Conservation (phyloP, 2,888 invertebrate species). For the Entomobrya multifasciata region DNA sequence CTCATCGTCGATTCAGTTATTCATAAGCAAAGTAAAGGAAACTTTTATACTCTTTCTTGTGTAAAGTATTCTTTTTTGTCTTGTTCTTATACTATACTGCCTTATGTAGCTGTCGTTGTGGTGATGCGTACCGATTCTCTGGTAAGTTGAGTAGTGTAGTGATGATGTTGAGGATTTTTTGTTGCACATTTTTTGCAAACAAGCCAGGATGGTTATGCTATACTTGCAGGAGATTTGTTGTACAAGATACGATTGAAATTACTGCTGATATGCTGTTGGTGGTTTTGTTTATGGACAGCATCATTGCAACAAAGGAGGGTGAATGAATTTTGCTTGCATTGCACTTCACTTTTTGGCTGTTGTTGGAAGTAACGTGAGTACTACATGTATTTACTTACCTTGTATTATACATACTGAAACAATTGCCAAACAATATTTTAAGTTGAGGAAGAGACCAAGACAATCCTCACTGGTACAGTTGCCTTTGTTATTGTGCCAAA, state of each 20-base stretch:
- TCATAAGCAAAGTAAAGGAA: not conserved
- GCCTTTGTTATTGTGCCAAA: slow-evolving; percentile 32
- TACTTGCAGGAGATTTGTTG: not conserved
- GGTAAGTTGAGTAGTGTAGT: not conserved
- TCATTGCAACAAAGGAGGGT: slow-evolving; percentile 43
- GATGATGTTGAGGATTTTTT: not conserved
- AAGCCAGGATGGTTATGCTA: slow-evolving; percentile 7
- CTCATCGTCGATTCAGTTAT: too few species aligned
- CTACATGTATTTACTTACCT: not conserved
- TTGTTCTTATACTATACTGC: too few species aligned
- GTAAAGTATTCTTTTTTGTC: too few species aligned
- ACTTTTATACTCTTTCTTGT: too few species aligned
- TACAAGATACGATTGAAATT: not conserved
- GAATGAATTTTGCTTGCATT: slow-evolving; percentile 17
- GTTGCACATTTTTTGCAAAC: slow-evolving; percentile 45
- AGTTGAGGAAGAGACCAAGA: slow-evolving; percentile 36
- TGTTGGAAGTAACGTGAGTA: not conserved
- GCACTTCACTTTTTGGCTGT: slow-evolving; percentile 13
- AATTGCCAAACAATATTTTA: slow-evolving; percentile 22
- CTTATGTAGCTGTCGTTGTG: too few species aligned
- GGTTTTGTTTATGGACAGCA: not conserved
- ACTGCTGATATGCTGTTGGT: not conserved
- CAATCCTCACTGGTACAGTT: slow-evolving; percentile 9
- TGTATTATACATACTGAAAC: not conserved
- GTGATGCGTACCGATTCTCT: not conserved